These are phyloP conservation scores for Aldrovandia affinis DNA, from an alignment of 2,797 vertebrate species.

Conservation along the genomic window DNA sequence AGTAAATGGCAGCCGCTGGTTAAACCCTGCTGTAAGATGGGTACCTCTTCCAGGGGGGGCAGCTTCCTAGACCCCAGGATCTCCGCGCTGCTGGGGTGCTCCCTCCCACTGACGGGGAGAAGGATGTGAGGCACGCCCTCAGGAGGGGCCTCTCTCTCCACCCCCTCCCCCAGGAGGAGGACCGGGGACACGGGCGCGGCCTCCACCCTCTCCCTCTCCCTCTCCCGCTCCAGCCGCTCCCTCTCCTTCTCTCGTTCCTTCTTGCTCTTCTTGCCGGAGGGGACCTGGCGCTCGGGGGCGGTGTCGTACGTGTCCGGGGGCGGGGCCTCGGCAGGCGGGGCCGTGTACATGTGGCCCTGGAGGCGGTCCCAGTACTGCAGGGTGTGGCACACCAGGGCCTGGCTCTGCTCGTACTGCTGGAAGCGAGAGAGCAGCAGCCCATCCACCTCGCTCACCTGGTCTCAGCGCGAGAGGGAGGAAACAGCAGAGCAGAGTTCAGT, in stretches of 20 bases:
- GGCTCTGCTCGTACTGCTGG: constrained; percentile 69
- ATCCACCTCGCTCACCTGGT: constrained; percentile 56
- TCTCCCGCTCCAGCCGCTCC: constrained; percentile 65
- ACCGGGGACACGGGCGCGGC: constrained; percentile 39
- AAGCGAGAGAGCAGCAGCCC: constrained; percentile 70
- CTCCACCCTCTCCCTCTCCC: constrained; percentile 44
- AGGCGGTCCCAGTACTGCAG: constrained; percentile 81
- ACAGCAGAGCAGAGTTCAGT: neutral
- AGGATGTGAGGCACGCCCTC: constrained; percentile 75
- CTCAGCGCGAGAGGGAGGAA: neutral
- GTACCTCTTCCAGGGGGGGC: constrained; percentile 73
- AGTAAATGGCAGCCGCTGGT: too few species aligned
- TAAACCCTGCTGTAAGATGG: neutral
- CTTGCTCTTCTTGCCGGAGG: constrained; percentile 67
- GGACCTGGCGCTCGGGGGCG: constrained; percentile 51
- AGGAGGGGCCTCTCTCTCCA: constrained; percentile 41
- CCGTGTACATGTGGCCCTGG: constrained; percentile 63
- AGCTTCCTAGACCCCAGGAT: constrained; percentile 65
- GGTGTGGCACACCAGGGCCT: constrained; percentile 66
- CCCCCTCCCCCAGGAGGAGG: constrained; percentile 28
- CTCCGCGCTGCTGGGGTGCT: constrained; percentile 51
- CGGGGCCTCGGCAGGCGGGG: constrained; percentile 53
- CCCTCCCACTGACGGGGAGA: constrained; percentile 60
- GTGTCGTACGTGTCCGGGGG: constrained; percentile 45
- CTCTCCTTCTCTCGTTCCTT: constrained; percentile 69